Percentiles rank a stretch among this genome's conserved stretches.
phyloP scores from a whole-genome alignment of 2,113 vertebrate species.

The Amphiprion percula region DNA sequence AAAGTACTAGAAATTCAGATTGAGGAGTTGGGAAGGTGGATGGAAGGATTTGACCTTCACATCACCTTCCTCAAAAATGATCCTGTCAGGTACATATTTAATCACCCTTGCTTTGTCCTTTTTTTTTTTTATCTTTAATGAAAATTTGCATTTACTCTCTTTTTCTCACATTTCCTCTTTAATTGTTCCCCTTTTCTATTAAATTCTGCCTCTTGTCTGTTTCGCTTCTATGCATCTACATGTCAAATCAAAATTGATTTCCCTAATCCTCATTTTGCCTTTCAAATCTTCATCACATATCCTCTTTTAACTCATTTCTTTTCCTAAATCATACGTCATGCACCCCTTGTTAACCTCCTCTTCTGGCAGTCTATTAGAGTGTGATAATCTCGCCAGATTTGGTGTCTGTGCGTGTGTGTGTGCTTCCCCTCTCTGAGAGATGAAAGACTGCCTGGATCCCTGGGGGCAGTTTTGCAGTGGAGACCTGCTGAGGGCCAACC shows the following conservation, averaged over 20 bases:
- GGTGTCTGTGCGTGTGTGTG: conserved; percentile 17
- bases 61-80: conserved; percentile 31
- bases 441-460: conserved; percentile 42
- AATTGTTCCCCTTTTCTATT: too few species aligned
- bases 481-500: conserved; percentile 28
- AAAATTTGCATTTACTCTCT: too few species aligned
- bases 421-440: conserved; percentile 25
- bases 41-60: conserved; percentile 55
- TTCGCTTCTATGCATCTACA: background rate
- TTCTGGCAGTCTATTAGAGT: conserved; percentile 14
- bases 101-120: background rate
- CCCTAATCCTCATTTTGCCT: background rate
- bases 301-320: background rate
- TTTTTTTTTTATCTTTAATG: background rate
- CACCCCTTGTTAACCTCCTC: conserved; percentile 37
- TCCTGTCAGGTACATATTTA: background rate
- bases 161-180: too few species aligned
- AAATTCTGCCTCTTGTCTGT: background rate
- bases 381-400: background rate
- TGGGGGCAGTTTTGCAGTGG: conserved; percentile 15
- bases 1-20: conserved; percentile 29
- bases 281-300: background rate
- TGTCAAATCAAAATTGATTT: too few species aligned
- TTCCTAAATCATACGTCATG: background rate
- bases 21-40: background rate